Conservation (phyloP, 2,888 invertebrate genomes). For the Nomada fabriciana region DNA sequence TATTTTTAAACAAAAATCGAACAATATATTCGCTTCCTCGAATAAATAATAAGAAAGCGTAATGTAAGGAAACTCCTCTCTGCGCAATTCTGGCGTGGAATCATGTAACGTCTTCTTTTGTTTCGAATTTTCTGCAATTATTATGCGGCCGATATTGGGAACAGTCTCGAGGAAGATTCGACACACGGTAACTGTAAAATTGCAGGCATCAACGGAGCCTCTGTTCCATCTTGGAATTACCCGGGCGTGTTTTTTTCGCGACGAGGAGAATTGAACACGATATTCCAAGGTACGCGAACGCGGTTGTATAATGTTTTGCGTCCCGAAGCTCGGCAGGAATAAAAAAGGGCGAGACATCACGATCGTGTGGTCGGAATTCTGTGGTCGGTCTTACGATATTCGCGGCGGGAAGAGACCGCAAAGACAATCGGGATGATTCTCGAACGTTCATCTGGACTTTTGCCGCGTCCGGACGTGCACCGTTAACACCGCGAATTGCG, state of each 20-base stretch:
- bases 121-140: too few species aligned
- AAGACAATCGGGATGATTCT: conserved; percentile 68
- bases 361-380: conserved; percentile 66
- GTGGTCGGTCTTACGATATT: conserved; percentile 66
- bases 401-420: conserved; percentile 61
- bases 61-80: too few species aligned
- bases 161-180: too few species aligned
- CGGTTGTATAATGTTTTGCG: conserved; percentile 39
- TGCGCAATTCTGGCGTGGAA: too few species aligned
- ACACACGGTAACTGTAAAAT: too few species aligned
- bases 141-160: too few species aligned
- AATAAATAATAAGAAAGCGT: too few species aligned
- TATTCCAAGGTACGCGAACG: not conserved
- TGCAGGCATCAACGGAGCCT: not conserved
- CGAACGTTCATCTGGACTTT: conserved; percentile 60
- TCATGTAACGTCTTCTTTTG: too few species aligned
- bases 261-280: conserved; percentile 12
- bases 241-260: not conserved
- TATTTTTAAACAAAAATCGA: too few species aligned
- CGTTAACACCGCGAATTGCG: conserved; percentile 42
- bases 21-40: too few species aligned
- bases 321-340: conserved; percentile 38
- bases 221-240: not conserved
- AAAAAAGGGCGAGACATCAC: conserved; percentile 59
- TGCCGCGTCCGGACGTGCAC: conserved; percentile 51